A percentile compares a stretch with the other conserved stretches of the same genome.
phyloP scores from a whole-genome alignment of 2,797 vertebrate species.

The Martes flavigula region DNA sequence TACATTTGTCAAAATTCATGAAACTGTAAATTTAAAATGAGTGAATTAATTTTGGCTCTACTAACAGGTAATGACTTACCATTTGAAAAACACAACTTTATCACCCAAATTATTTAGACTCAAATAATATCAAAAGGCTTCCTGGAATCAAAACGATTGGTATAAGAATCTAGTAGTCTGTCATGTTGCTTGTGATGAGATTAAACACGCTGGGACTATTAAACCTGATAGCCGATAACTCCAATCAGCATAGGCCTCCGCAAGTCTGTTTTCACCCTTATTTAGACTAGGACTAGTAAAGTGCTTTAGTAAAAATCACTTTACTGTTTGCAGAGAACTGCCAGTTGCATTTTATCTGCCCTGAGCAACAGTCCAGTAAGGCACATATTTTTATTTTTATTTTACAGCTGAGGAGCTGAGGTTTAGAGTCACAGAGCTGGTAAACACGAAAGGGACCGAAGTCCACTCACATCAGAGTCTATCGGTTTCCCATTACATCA shows the following conservation, averaged over 20 bases:
- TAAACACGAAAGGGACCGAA: not conserved
- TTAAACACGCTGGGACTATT: not conserved
- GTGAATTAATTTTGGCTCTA: not conserved
- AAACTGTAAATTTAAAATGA: not conserved
- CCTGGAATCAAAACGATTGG: not conserved
- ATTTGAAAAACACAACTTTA: not conserved
- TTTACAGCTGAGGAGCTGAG: not conserved
- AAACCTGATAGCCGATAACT: not conserved
- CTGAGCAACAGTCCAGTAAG: not conserved
- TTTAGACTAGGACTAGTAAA: not conserved
- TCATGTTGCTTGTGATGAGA: not conserved
- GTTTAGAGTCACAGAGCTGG: not conserved
- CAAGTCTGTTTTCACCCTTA: not conserved
- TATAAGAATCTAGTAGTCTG: not conserved
- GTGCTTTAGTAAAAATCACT: not conserved
- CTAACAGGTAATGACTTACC: not conserved
- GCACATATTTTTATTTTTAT: not conserved
- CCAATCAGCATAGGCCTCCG: not conserved
- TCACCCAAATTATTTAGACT: conserved; percentile 27
- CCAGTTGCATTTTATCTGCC: not conserved
- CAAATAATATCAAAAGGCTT: not conserved
- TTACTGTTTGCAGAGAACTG: not conserved
- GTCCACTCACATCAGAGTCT: not conserved
- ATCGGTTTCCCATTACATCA: not conserved
- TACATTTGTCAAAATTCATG: not conserved